Conservation (phyloP, 2,888 invertebrate genomes). For the Drosophila eohydei region DNA sequence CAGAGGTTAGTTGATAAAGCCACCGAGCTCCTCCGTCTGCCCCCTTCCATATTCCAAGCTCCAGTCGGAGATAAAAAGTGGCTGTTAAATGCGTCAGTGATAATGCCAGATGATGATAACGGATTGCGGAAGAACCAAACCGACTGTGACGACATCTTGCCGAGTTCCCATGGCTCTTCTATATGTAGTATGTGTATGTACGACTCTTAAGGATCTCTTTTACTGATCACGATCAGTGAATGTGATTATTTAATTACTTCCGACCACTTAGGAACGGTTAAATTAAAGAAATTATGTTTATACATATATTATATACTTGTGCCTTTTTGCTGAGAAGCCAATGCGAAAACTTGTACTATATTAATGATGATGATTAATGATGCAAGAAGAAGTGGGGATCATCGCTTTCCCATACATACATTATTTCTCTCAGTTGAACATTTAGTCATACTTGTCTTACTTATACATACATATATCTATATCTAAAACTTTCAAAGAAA, state of each 20-base stretch:
- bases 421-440: no score
- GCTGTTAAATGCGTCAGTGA: constrained; percentile 51
- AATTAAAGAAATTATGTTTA: neutral
- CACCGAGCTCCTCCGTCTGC: constrained; percentile 4
- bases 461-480: neutral
- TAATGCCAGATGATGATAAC: constrained; percentile 57
- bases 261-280: neutral
- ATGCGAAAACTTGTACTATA: no score
- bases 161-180: constrained; percentile 39
- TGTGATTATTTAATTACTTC: constrained; percentile 25
- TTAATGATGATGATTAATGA: no score
- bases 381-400: neutral
- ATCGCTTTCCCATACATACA: neutral
- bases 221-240: constrained; percentile 13
- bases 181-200: neutral
- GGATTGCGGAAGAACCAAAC: constrained; percentile 47
- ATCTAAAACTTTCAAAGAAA: constrained; percentile 50
- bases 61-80: constrained; percentile 30
- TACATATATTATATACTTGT: neutral
- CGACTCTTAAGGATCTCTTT: constrained; percentile 26
- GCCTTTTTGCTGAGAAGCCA: no score
- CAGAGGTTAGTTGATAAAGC: constrained; percentile 56
- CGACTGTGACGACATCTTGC: constrained; percentile 38
- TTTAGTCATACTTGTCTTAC: neutral
- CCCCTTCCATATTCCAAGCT: neutral